Conservation (phyloP, 2,888 invertebrate genomes). For the Microctonus hyperodae region DNA sequence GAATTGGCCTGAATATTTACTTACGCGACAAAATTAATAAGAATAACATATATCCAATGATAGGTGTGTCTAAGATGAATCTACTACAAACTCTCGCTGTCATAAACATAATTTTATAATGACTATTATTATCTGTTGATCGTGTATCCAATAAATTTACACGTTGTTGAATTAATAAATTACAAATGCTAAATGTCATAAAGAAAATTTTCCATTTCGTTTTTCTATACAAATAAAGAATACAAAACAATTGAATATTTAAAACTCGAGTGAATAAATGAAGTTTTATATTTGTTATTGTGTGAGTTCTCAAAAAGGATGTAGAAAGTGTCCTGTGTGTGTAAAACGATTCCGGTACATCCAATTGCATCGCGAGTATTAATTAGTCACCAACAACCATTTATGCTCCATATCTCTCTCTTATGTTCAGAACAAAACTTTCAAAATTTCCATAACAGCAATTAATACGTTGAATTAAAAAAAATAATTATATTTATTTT, state of each 20-base stretch:
- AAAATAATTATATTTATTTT: not conserved
- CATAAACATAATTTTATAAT: not conserved
- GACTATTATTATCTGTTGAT: too few relatives aligned
- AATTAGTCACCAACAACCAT: conserved; percentile 36
- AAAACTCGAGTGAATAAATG: conserved; percentile 2
- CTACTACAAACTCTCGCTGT: not conserved
- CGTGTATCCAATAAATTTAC: not conserved
- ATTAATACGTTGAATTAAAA: conserved; percentile 1
- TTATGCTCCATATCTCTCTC: conserved; percentile 2
- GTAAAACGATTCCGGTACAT: conserved; percentile 25
- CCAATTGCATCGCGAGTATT: conserved; percentile 39
- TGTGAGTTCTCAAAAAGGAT: conserved; percentile 34
- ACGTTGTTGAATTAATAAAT: not conserved
- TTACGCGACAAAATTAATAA: conserved; percentile 26
- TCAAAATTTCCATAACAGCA: conserved; percentile 11
- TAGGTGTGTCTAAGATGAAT: conserved; percentile 20
- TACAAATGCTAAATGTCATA: not conserved
- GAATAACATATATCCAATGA: conserved; percentile 13
- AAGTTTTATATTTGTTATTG: not conserved
- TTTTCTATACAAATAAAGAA: conserved; percentile 5
- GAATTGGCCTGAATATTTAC: conserved; percentile 30
- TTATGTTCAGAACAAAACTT: not conserved
- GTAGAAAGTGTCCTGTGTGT: conserved; percentile 40
- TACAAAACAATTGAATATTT: conserved; percentile 1
- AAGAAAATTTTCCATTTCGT: not conserved